Evolutionary conservation across 2,113 vertebrate species (phyloP).

Genomic region (Pundamilia nyererei): DNA sequence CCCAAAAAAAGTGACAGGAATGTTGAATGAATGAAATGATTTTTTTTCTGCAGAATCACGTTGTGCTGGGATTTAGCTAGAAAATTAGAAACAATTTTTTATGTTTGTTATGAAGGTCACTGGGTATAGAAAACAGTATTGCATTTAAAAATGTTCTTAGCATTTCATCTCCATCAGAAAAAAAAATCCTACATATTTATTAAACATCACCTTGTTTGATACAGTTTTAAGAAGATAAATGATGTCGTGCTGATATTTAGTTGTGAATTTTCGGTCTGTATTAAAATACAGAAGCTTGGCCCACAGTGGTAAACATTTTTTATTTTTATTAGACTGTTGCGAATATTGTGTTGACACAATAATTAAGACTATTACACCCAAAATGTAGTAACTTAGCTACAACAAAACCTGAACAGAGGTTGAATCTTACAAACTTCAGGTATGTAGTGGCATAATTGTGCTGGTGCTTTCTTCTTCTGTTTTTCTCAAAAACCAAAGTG

Average conservation of each 20-base stretch:
- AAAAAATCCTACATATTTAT: background rate
- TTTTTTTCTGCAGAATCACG: background rate
- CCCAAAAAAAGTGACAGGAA: background rate
- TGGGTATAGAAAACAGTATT: background rate
- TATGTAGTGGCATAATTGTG: constrained; percentile 16
- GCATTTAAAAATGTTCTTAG: background rate
- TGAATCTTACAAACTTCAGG: background rate
- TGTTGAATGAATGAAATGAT: background rate
- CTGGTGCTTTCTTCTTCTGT: constrained; percentile 43
- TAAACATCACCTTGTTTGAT: background rate
- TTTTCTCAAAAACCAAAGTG: constrained; percentile 60
- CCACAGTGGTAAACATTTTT: background rate
- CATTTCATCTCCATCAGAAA: background rate
- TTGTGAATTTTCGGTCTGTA: background rate
- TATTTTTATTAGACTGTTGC: background rate
- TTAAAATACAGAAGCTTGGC: background rate
- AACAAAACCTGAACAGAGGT: background rate
- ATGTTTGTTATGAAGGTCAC: background rate
- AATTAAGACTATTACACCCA: background rate
- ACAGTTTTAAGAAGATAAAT: background rate
- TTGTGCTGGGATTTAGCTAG: background rate
- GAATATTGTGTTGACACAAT: background rate
- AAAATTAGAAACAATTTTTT: background rate
- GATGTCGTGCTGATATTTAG: background rate
- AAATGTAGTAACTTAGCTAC: background rate